phyloP scores from a whole-genome alignment of 2,797 vertebrate genomes.

The Graptemys geographica region DNA sequence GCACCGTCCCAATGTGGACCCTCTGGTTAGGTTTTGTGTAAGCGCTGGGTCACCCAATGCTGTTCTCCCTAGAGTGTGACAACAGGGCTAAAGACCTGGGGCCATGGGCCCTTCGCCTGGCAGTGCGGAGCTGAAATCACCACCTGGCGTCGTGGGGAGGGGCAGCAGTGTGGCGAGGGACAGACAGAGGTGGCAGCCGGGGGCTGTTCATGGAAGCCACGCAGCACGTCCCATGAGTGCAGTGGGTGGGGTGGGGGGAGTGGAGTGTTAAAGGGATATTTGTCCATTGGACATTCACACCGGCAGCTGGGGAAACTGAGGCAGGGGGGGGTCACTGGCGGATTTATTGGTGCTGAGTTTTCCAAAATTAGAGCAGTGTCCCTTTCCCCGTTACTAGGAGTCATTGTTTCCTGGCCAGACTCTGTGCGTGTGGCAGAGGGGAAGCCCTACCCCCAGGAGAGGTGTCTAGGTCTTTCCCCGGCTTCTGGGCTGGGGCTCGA shows the following conservation, averaged over 20 bases:
- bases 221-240: neutral
- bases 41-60: neutral
- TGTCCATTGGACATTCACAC: neutral
- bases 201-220: neutral
- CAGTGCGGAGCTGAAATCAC: neutral
- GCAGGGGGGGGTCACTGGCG: neutral
- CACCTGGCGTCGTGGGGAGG: neutral
- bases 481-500: neutral
- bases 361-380: neutral
- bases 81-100: neutral
- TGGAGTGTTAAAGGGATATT: neutral
- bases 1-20: too few relatives aligned
- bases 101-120: neutral
- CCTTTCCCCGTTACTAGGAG: neutral
- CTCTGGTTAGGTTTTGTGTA: neutral
- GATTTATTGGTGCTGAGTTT: neutral
- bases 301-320: neutral
- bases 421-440: neutral
- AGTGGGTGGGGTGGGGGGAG: too few relatives aligned
- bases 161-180: neutral
- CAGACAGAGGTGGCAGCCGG: neutral
- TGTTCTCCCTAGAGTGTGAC: neutral
- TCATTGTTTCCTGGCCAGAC: neutral
- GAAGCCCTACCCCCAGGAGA: neutral
- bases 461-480: too few relatives aligned